Base-by-base conservation (phyloP, 2,888 invertebrate genomes). In the Blomia tropicalis region DNA sequence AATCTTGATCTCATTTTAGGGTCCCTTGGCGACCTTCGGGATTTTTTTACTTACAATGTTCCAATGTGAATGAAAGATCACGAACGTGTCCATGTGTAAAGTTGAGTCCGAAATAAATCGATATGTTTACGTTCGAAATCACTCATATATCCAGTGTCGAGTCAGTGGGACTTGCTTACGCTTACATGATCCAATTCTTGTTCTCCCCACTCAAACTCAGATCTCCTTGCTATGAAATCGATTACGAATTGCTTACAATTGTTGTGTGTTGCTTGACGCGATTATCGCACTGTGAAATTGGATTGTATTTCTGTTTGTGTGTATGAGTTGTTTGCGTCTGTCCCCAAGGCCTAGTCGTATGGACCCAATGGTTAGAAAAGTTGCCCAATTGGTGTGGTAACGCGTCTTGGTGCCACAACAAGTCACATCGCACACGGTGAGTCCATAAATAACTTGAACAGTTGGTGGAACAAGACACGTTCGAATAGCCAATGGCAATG, bases 151-250 rank as follows among this genome's bases (percentile, higher is more conserved):
- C n/a, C n/a, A n/a, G n/a, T n/a, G n/a, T n/a, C n/a, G n/a, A n/a
- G n/a, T n/a, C n/a, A n/a, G n/a, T n/a, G n/a, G n/a, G n/a, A n/a
- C n/a, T n/a, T n/a, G n/a, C n/a, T n/a, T n/a, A n/a, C n/a, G 51
- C n/a, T 47, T 47, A 47, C 51, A 47, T 47, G 51, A n/a, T 47
- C 51, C 51, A 47, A 27, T 47, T 47, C 51, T 7, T 47, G 51
- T n/a, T n/a, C n/a, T n/a, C n/a, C n/a, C n/a, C n/a, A n/a, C n/a
- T n/a, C n/a, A n/a, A n/a, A n/a, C n/a, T n/a, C n/a, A n/a, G n/a
- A n/a, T n/a, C n/a, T n/a, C n/a, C n/a, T n/a, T n/a, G 51, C 11
- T 47, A 47, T 47, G 51, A 47, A 47, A 47, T 47, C 22, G 51
- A 47, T 47, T 47, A 47, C 14, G 27, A n/a, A n/a, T n/a, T n/a